phyloP scores from a whole-genome alignment of 2,113 vertebrate genomes.

The Cygnus atratus region DNA sequence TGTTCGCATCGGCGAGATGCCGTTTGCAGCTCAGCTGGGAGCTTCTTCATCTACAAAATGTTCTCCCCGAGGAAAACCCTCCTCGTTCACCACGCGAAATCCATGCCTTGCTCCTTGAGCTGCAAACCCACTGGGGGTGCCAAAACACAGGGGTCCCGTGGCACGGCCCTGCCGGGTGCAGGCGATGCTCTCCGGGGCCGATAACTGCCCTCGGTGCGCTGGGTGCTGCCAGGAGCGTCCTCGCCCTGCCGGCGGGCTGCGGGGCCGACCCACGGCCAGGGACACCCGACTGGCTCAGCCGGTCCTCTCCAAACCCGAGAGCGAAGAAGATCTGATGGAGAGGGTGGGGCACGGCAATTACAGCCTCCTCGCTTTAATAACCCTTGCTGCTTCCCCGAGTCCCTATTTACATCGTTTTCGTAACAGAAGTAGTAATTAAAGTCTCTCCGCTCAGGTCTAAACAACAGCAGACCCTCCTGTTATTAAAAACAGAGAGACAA shows the following conservation, averaged over 20 bases:
- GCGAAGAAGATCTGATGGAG: constrained; percentile 69
- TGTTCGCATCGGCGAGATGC: neutral
- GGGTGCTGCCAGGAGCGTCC: constrained; percentile 48
- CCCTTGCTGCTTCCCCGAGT: constrained; percentile 53
- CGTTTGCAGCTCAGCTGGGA: neutral
- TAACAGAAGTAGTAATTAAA: constrained; percentile 60
- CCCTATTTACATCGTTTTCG: constrained; percentile 62
- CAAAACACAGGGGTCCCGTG: neutral
- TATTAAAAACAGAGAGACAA: constrained; percentile 12
- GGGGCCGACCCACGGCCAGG: constrained; percentile 35
- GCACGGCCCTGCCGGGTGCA: neutral
- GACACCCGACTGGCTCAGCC: constrained; percentile 51
- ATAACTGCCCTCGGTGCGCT: neutral
- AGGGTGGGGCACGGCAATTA: constrained; percentile 65
- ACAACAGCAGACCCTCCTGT: constrained; percentile 51
- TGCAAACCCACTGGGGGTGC: neutral
- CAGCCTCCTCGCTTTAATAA: constrained; percentile 69
- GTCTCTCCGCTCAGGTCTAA: constrained; percentile 14
- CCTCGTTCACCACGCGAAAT: neutral
- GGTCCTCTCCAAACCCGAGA: constrained; percentile 61
- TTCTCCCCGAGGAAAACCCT: neutral
- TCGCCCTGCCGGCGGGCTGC: neutral
- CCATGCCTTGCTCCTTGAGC: neutral
- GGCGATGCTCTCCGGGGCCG: neutral
- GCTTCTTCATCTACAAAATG: neutral